Conservation (phyloP, 2,797 vertebrate genomes). For the Alauda arvensis region DNA sequence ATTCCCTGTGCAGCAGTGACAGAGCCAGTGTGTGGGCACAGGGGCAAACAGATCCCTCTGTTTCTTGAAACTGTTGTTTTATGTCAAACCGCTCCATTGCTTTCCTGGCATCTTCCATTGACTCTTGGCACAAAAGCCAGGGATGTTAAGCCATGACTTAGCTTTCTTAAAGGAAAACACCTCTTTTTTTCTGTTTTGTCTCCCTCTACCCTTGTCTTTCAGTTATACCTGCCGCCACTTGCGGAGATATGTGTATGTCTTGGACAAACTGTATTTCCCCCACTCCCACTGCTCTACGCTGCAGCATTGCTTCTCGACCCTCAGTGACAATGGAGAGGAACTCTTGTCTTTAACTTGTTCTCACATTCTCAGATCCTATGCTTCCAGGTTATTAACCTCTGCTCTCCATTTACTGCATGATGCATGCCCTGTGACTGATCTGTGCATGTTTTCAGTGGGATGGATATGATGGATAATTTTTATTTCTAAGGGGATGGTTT, state of each 20-base stretch:
- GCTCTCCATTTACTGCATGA: slow-evolving; percentile 74
- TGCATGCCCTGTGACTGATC: slow-evolving; percentile 68
- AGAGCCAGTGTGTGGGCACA: neutral
- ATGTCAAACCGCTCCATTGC: slow-evolving; percentile 3
- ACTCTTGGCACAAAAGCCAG: slow-evolving; percentile 42
- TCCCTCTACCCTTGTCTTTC: slow-evolving; percentile 80
- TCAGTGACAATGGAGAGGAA: slow-evolving; percentile 83
- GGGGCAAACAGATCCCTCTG: neutral
- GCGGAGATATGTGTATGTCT: slow-evolving; percentile 84
- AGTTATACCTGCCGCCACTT: slow-evolving; percentile 85
- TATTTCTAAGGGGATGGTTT: neutral
- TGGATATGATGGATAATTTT: neutral
- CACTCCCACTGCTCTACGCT: slow-evolving; percentile 77
- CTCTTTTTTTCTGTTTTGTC: slow-evolving; percentile 70
- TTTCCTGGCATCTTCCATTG: slow-evolving; percentile 20
- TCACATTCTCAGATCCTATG: slow-evolving; percentile 84
- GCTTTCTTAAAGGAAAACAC: slow-evolving; percentile 72
- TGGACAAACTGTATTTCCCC: slow-evolving; percentile 83
- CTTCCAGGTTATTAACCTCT: slow-evolving; percentile 83
- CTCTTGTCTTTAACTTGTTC: slow-evolving; percentile 83
- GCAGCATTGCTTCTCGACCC: slow-evolving; percentile 80
- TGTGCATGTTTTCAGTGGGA: slow-evolving; percentile 60
- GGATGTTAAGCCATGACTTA: slow-evolving; percentile 46
- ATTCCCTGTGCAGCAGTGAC: neutral
- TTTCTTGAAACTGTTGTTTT: slow-evolving; percentile 20